phyloP scores from a whole-genome alignment of 1,140 invertebrate genomes.

The Drosophila triauraria region DNA sequence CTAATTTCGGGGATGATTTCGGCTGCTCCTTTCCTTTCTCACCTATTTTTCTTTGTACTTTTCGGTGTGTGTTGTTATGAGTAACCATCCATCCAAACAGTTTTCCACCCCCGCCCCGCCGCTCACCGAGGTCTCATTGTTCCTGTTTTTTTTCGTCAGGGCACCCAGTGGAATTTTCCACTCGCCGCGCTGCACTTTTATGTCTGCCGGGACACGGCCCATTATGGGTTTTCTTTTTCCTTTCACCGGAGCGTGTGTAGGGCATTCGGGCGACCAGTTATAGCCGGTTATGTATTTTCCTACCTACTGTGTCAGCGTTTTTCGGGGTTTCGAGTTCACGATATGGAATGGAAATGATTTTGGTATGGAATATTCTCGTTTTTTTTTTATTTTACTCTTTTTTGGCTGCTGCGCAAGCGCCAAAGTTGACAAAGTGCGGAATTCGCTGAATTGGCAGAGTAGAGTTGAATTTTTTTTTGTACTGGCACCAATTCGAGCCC shows the following conservation, averaged over 20 bases:
- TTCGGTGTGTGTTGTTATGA: constrained; percentile 58
- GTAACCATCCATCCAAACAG: constrained; percentile 37
- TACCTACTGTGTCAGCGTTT: constrained; percentile 73
- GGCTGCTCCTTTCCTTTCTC: constrained; percentile 4
- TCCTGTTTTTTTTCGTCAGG: constrained; percentile 22
- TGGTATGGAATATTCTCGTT: neutral
- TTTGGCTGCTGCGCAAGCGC: constrained; percentile 58
- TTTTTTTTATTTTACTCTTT: neutral
- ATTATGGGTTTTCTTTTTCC: constrained; percentile 15
- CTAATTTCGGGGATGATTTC: constrained; percentile 78
- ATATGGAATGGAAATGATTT: neutral
- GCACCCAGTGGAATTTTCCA: constrained; percentile 69
- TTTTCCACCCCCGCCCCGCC: constrained; percentile 57
- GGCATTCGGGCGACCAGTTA: constrained; percentile 35
- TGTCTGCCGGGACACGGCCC: constrained; percentile 35
- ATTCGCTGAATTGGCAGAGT: constrained; percentile 26
- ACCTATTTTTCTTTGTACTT: constrained; percentile 5
- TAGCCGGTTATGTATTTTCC: constrained; percentile 10
- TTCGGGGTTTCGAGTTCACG: constrained; percentile 46
- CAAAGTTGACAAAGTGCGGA: constrained; percentile 38
- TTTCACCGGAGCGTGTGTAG: constrained; percentile 12
- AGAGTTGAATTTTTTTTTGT: neutral
- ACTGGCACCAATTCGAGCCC: constrained; percentile 33
- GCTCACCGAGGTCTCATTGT: neutral
- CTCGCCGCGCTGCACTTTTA: constrained; percentile 51